phyloP scores from a whole-genome alignment of 2,888 invertebrate species.

The Torymus tubicola region DNA sequence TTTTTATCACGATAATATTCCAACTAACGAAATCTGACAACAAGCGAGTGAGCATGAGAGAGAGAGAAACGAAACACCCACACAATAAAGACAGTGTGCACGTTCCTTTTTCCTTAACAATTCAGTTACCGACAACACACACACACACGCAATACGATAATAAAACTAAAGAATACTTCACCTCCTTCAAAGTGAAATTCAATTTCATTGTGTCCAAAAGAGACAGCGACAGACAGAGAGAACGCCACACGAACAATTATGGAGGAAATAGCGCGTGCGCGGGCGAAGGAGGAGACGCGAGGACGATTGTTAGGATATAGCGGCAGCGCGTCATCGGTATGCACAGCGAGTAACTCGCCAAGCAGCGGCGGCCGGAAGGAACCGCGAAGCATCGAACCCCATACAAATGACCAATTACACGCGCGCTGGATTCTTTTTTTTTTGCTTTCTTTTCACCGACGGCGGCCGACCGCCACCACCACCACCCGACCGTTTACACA shows the following conservation, averaged over 20 bases:
- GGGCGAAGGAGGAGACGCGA: not conserved
- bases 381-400: conserved; percentile 66
- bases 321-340: conserved; percentile 57
- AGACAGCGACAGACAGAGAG: too few relatives aligned
- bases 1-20: conserved; percentile 30
- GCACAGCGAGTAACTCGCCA: conserved; percentile 46
- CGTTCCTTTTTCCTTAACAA: conserved; percentile 13
- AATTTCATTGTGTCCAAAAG: conserved; percentile 33
- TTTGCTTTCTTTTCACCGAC: conserved; percentile 9
- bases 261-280: conserved; percentile 45
- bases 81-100: not conserved
- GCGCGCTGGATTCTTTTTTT: conserved; percentile 7
- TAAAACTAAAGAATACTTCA: conserved; percentile 34
- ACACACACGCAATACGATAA: conserved; percentile 35
- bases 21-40: conserved; percentile 36
- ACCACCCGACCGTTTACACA: conserved; percentile 49
- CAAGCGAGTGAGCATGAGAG: not conserved
- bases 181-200: conserved; percentile 30
- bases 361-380: conserved; percentile 67
- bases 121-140: conserved; percentile 8
- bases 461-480: not conserved
- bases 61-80: conserved; percentile 2
- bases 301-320: too few relatives aligned
- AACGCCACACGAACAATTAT: conserved; percentile 47
- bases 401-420: conserved; percentile 71